Evolutionary conservation across 2,113 vertebrate species (phyloP).

Genomic region (Perca flavescens): DNA sequence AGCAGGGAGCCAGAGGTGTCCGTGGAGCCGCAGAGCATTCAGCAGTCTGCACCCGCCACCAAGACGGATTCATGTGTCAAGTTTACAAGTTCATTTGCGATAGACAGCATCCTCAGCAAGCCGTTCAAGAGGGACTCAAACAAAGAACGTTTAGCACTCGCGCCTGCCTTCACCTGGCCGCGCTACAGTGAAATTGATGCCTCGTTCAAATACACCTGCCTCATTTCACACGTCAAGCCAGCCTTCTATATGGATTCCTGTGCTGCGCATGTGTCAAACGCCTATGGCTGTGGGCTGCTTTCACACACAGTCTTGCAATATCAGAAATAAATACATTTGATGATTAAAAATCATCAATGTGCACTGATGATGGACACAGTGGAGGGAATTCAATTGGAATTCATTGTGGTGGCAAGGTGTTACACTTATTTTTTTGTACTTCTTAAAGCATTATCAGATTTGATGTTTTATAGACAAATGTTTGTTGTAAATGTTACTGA

Average conservation of each 20-base stretch:
- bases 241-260: conserved; percentile 27
- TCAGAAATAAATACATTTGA: conserved; percentile 18
- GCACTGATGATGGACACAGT: conserved; percentile 35
- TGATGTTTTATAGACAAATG: conserved; percentile 30
- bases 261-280: conserved; percentile 57
- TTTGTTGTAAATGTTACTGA: conserved; percentile 53
- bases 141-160: neutral
- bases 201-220: conserved; percentile 67
- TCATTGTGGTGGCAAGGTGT: conserved; percentile 20
- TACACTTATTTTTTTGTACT: conserved; percentile 7
- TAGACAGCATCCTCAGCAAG: conserved; percentile 93
- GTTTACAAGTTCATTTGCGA: conserved; percentile 93
- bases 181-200: conserved; percentile 62
- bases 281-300: conserved; percentile 39
- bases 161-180: conserved; percentile 71
- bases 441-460: neutral
- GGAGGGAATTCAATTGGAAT: neutral
- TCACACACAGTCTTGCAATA: conserved; percentile 24
- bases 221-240: conserved; percentile 47
- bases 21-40: conserved; percentile 36
- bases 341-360: neutral
- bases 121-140: conserved; percentile 84
- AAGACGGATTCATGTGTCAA: conserved; percentile 73
- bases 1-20: conserved; percentile 59
- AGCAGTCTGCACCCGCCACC: neutral